These are phyloP conservation scores for Austrofundulus limnaeus DNA, from an alignment of 2,113 vertebrate species.

Conservation along the genomic window DNA sequence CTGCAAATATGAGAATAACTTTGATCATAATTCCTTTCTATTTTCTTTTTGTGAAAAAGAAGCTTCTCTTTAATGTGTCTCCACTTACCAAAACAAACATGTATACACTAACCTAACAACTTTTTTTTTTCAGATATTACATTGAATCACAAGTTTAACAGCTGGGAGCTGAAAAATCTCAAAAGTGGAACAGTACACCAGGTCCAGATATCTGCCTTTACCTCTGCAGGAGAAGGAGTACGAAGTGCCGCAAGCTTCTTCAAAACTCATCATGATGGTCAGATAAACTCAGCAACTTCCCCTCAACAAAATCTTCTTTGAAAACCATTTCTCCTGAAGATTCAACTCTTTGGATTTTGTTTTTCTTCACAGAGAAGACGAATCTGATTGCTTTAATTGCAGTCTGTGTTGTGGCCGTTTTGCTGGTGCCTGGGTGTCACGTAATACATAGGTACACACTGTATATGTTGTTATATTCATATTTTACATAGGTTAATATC, in stretches of 20 bases:
- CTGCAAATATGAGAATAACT: too few relatives aligned
- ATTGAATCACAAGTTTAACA: conserved; percentile 61
- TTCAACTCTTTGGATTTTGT: neutral
- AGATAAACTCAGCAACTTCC: neutral
- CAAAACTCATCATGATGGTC: conserved; percentile 55
- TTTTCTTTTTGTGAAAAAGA: too few relatives aligned
- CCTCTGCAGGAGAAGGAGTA: conserved; percentile 76
- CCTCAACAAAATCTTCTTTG: too few relatives aligned
- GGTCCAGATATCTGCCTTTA: conserved; percentile 81
- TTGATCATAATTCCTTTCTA: too few relatives aligned
- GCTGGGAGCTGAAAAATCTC: conserved; percentile 63
- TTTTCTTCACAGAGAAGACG: conserved; percentile 28
- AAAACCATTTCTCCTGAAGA: neutral
- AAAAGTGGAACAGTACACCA: conserved; percentile 61
- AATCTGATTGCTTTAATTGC: conserved; percentile 4
- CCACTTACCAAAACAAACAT: too few relatives aligned
- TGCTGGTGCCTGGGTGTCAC: conserved; percentile 42
- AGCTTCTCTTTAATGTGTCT: too few relatives aligned
- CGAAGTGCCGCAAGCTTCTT: conserved; percentile 51
- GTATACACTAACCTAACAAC: too few relatives aligned
- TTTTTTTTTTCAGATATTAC: conserved; percentile 68
- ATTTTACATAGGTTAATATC: too few relatives aligned
- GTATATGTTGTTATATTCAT: too few relatives aligned
- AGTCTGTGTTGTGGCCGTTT: conserved; percentile 1
- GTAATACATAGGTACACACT: conserved; percentile 66